A percentile compares a stretch with the other conserved stretches of the same genome.
Evolutionary conservation across 2,888 invertebrate genomes (phyloP).

Genomic region (Electrophaes corylata): DNA sequence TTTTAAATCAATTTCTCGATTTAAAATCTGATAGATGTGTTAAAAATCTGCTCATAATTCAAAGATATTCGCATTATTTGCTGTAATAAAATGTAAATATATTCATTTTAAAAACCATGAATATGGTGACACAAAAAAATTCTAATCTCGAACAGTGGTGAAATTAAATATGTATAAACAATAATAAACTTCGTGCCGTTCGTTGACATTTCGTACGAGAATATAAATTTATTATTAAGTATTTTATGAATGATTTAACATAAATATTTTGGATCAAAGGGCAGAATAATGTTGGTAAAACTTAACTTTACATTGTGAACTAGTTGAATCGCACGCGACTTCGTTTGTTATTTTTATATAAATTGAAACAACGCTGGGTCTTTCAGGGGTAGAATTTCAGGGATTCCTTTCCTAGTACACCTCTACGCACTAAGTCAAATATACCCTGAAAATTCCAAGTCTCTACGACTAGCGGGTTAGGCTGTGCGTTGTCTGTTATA

Average conservation of each 20-base stretch:
- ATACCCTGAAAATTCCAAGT: too few relatives aligned
- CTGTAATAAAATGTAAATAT: conserved; percentile 30
- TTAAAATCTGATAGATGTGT: conserved; percentile 15
- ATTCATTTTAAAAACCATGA: conserved; percentile 33
- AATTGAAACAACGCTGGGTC: too few relatives aligned
- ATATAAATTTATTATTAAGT: conserved; percentile 33
- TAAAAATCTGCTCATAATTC: conserved; percentile 19
- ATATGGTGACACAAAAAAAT: conserved; percentile 26
- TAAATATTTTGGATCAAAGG: conserved; percentile 28
- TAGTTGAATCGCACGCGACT: too few relatives aligned
- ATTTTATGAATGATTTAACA: conserved; percentile 20
- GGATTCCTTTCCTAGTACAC: too few relatives aligned
- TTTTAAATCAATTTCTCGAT: conserved; percentile 21
- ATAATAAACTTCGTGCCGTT: conserved; percentile 31
- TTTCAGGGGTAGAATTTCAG: too few relatives aligned
- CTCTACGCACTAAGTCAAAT: too few relatives aligned
- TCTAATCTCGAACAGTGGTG: conserved; percentile 21
- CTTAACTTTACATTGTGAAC: neutral
- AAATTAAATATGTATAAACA: conserved; percentile 31
- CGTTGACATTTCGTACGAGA: conserved; percentile 35
- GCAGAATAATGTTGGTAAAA: conserved; percentile 8
- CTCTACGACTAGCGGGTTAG: too few relatives aligned
- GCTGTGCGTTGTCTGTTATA: too few relatives aligned
- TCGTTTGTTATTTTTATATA: too few relatives aligned
- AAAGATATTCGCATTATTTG: conserved; percentile 7